These are phyloP conservation scores for Zosterops pallidus DNA, from an alignment of 2,113 vertebrate species.

Conservation along the genomic window DNA sequence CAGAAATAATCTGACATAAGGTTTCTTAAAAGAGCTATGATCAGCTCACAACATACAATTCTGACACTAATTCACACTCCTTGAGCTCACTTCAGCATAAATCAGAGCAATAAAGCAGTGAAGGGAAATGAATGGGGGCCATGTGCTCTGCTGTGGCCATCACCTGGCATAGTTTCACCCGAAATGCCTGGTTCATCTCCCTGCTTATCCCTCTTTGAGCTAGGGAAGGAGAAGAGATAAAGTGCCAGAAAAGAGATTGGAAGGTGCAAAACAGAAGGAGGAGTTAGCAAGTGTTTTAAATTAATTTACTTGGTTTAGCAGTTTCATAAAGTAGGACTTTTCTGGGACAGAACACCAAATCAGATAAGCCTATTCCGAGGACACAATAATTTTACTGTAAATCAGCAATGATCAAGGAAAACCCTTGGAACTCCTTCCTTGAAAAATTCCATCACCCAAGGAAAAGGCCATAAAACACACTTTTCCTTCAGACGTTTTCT, in stretches of 20 bases:
- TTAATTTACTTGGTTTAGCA: neutral
- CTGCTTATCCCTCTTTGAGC: neutral
- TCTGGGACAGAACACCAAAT: neutral
- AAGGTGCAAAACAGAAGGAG: neutral
- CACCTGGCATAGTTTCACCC: neutral
- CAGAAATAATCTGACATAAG: neutral
- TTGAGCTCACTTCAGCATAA: neutral
- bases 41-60: neutral
- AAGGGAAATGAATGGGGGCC: neutral
- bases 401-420: neutral
- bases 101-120: neutral
- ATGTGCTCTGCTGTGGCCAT: accelerated
- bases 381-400: neutral
- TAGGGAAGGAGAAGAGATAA: neutral
- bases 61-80: neutral
- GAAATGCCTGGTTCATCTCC: accelerated
- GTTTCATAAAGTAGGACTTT: neutral
- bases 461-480: neutral
- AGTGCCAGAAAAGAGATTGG: neutral
- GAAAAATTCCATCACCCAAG: neutral
- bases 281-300: neutral
- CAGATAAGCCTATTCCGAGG: neutral
- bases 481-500: neutral
- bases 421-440: neutral
- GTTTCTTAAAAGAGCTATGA: neutral